Evolutionary conservation across 2,113 vertebrate species (phyloP), one percentile per base, ranked within the genome.

Genomic region (Illadopsis cleaveri): DNA sequence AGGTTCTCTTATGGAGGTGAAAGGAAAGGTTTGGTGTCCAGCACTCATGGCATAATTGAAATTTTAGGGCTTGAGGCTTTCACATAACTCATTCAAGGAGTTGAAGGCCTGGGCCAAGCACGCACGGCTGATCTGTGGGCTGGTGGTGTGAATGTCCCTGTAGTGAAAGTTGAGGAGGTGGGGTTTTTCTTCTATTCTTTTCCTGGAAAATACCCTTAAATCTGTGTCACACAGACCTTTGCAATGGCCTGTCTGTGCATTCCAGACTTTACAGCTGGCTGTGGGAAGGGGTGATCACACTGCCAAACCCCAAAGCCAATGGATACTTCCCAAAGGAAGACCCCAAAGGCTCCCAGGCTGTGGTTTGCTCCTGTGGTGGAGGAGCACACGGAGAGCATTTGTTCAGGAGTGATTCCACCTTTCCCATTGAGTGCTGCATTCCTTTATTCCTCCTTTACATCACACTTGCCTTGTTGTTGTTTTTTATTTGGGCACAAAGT

Each of bases 111-210:
- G 47, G 51, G 79, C 86, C 65, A 75, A 66, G 27, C 83, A 50
- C 15, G 9, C 22, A 5, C 65, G 71, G 69, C 47, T 77, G 79
- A n/a, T n/a, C 44, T 70, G 62, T 35, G 50, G 22, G 72, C 40
- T 38, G 30, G 14, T 48, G 76, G 15, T 77, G 48, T 24, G 20
- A 27, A 35, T n/a, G 53, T 38, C 33, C 37, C 53, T 16, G 10
- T 18, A 15, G 9, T 40, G 91, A 94, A 93, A 84, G 40, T 60
- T 56, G 61, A 79, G 50, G 47, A 68, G 10, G 20, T 56, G 56
- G 15, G 22, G 0, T 0, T 61, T 42, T 42, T 45, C 2, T 30
- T 24, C 30, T 50, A 0, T 71, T 54, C 68, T 80, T 71, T 33
- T 30, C 28, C 68, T 64, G 25, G 58, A 81, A 95, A 47, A 15